Conservation (phyloP, 2,113 vertebrate genomes). For the Anarhynchus alexandrinus region DNA sequence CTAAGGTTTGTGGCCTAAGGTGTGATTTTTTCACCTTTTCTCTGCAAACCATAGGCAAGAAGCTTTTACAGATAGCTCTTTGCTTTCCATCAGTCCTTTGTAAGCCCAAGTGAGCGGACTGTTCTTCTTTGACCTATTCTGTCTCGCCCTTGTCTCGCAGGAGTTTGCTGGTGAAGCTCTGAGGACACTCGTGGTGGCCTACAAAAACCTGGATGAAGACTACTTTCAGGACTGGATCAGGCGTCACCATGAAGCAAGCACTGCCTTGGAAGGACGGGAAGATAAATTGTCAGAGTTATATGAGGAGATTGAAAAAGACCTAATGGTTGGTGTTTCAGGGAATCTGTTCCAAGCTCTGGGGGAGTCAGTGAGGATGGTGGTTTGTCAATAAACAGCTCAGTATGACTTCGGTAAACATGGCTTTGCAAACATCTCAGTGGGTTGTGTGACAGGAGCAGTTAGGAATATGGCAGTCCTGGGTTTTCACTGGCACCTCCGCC, state of each 20-base stretch:
- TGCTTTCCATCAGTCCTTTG: not conserved
- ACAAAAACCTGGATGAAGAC: constrained; percentile 80
- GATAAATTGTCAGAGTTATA: constrained; percentile 79
- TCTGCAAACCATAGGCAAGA: not conserved
- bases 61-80: not conserved
- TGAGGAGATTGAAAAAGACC: constrained; percentile 89
- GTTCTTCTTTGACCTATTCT: not conserved
- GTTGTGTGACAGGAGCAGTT: not conserved
- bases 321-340: constrained; percentile 75
- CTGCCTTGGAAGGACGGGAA: constrained; percentile 80
- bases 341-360: constrained; percentile 38
- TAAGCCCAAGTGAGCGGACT: not conserved
- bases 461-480: not conserved
- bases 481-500: not conserved
- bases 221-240: constrained; percentile 80
- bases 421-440: not conserved
- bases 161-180: constrained; percentile 91
- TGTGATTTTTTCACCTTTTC: not conserved
- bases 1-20: not conserved
- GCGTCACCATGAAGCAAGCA: constrained; percentile 83
- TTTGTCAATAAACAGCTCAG: constrained; percentile 44
- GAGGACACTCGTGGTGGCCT: constrained; percentile 88
- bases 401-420: not conserved
- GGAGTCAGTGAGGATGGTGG: not conserved
- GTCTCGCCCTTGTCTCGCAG: constrained; percentile 60